These are phyloP conservation scores for Denticeps clupeoides DNA, from an alignment of 2,797 vertebrate species.

Conservation along the genomic window DNA sequence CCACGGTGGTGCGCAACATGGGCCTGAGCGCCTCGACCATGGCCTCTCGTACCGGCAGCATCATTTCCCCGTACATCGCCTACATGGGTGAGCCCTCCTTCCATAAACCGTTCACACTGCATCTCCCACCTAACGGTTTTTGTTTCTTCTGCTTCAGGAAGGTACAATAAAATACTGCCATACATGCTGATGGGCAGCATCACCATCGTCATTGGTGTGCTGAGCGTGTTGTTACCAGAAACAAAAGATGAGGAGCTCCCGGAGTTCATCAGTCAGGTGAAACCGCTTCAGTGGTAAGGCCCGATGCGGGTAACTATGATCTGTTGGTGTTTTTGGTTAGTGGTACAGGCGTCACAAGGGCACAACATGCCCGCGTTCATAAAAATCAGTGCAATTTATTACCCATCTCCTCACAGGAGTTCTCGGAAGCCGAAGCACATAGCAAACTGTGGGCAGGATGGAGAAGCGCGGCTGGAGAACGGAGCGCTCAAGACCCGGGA, in stretches of 20 bases:
- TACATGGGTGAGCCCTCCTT: slow-evolving; percentile 57
- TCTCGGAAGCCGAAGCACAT: too few species aligned
- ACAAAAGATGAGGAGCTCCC: slow-evolving; percentile 21
- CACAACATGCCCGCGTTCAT: too few species aligned
- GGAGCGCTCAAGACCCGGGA: too few species aligned
- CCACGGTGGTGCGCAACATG: slow-evolving; percentile 63
- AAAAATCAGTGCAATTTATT: too few species aligned
- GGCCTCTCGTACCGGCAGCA: slow-evolving; percentile 62
- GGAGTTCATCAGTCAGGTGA: slow-evolving; percentile 22
- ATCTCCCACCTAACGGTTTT: background rate
- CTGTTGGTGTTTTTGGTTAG: background rate
- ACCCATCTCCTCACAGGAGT: too few species aligned
- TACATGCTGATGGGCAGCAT: slow-evolving; percentile 20
- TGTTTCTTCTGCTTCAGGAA: slow-evolving; percentile 9
- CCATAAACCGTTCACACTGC: background rate
- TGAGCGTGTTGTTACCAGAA: slow-evolving; percentile 25
- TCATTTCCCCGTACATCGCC: slow-evolving; percentile 64
- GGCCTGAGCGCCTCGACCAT: slow-evolving; percentile 59
- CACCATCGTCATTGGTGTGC: slow-evolving; percentile 13
- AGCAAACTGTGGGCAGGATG: too few species aligned
- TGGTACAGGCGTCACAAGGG: too few species aligned
- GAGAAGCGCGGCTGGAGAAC: too few species aligned
- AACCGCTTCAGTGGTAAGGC: slow-evolving; percentile 15
- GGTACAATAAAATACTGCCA: slow-evolving; percentile 10
- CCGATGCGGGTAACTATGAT: background rate